Percentiles rank a stretch among this genome's conserved stretches.
These are phyloP conservation scores for Numenius phaeopus DNA, from an alignment of 2,797 vertebrate species.

Conservation along the genomic window DNA sequence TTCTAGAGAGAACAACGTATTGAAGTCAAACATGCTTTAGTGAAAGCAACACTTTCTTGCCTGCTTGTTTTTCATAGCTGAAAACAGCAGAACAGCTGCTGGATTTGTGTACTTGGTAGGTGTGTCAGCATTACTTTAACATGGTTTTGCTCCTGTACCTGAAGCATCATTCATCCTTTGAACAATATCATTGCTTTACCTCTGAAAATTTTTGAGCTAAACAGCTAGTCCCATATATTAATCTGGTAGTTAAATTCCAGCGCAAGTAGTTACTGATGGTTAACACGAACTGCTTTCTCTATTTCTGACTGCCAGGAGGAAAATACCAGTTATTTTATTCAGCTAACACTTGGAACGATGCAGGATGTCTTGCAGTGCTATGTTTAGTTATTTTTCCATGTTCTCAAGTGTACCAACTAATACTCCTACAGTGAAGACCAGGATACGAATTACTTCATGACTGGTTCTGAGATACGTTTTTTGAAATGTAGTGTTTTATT, in stretches of 20 bases:
- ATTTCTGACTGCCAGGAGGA: background rate
- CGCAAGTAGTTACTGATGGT: background rate
- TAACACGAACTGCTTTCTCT: background rate
- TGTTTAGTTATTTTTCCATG: background rate
- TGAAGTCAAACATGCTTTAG: background rate
- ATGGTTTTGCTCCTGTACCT: background rate
- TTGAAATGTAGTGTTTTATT: background rate
- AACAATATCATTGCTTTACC: background rate
- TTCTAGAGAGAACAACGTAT: background rate
- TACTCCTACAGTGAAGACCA: background rate
- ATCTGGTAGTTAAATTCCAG: background rate
- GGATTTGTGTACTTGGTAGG: background rate
- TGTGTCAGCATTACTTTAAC: background rate
- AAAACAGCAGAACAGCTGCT: background rate
- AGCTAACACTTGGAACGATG: background rate
- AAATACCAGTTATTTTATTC: background rate
- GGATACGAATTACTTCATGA: background rate
- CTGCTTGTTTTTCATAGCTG: background rate
- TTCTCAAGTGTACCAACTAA: background rate
- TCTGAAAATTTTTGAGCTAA: background rate
- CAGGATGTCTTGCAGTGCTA: background rate
- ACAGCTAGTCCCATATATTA: background rate
- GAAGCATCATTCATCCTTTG: background rate
- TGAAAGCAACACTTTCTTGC: background rate
- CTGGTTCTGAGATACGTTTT: fast-evolving